These are phyloP conservation scores for Geophilus truncorum DNA, from an alignment of 2,888 invertebrate genomes.

Conservation along the genomic window DNA sequence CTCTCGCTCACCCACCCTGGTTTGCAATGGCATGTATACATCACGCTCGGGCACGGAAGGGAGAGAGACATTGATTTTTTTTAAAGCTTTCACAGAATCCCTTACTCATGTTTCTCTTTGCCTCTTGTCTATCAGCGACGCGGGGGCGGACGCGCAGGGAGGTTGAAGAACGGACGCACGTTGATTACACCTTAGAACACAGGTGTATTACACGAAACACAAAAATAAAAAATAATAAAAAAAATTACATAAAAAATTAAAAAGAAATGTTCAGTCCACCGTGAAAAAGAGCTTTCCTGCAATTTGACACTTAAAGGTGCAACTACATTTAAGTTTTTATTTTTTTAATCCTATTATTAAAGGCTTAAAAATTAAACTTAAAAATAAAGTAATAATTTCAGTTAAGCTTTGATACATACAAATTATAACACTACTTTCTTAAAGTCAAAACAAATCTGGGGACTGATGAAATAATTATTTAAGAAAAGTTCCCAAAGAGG, in stretches of 20 bases:
- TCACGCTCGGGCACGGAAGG: not conserved
- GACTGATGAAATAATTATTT: too few species aligned
- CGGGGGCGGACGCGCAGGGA: not conserved
- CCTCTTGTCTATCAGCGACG: constrained; percentile 5
- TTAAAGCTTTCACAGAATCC: constrained; percentile 31
- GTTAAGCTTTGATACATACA: too few species aligned
- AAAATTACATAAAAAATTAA: not conserved
- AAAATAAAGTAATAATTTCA: not conserved
- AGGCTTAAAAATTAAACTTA: not conserved
- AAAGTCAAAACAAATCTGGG: too few species aligned
- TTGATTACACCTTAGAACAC: constrained; percentile 1
- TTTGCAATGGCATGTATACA: constrained; percentile 21
- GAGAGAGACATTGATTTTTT: constrained; percentile 33
- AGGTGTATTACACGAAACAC: not conserved
- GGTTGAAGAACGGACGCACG: not conserved
- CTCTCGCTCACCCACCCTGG: not conserved
- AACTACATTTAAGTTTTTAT: not conserved
- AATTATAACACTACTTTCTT: too few species aligned
- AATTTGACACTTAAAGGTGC: too few species aligned
- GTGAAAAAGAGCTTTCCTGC: not conserved
- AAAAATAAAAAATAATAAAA: not conserved
- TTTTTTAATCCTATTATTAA: constrained; percentile 2
- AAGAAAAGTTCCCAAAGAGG: too few species aligned
- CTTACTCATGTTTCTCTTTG: constrained; percentile 33
- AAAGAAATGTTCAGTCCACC: not conserved